These are phyloP conservation scores for Lamprotornis superbus DNA, from an alignment of 2,113 vertebrate species.

Conservation along the genomic window DNA sequence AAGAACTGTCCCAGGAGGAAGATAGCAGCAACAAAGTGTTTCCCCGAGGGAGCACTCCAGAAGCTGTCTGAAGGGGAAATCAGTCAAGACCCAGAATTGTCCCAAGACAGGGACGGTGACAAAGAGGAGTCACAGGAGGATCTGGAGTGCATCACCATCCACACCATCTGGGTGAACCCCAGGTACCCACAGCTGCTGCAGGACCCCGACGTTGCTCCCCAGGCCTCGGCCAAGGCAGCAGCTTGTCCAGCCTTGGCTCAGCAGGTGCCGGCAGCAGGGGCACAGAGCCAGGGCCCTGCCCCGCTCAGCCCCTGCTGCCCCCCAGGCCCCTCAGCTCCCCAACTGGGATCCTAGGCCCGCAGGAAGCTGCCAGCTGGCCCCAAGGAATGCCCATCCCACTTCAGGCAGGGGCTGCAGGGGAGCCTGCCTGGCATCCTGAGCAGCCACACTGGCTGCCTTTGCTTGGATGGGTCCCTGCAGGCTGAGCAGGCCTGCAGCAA, in stretches of 20 bases:
- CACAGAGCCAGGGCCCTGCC: background rate
- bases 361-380: background rate
- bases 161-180: too few relatives aligned
- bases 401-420: background rate
- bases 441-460: too few relatives aligned
- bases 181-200: background rate
- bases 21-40: too few relatives aligned
- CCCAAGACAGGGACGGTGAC: too few relatives aligned
- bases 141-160: rapidly evolving
- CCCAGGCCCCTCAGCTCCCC: background rate
- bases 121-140: background rate
- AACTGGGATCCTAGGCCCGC: background rate
- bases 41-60: background rate
- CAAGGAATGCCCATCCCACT: background rate
- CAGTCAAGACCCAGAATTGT: background rate
- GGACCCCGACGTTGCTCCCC: background rate
- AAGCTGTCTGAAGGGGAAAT: background rate
- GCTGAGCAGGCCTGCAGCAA: background rate
- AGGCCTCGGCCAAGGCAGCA: background rate
- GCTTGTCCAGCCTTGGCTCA: background rate
- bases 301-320: too few relatives aligned
- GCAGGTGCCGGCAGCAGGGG: background rate
- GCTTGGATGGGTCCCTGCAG: background rate
- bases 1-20: background rate
- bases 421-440: background rate